Percentiles rank a stretch among this genome's conserved stretches.
These are phyloP conservation scores for Thamnophis sirtalis DNA, from an alignment of 2,113 vertebrate species.

Conservation along the genomic window DNA sequence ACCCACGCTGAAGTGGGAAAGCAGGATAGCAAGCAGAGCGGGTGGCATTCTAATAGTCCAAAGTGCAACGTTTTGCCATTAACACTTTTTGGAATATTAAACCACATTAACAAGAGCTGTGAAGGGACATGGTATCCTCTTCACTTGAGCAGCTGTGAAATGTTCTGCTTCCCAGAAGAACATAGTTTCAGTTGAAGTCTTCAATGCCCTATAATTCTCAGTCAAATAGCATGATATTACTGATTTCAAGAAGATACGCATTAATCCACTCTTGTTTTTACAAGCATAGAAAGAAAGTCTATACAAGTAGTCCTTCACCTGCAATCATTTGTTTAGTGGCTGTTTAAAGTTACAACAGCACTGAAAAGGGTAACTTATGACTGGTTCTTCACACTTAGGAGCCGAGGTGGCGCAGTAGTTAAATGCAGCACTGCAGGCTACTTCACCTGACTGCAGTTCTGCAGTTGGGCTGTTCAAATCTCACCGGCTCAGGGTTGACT, in stretches of 20 bases:
- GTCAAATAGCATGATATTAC: neutral
- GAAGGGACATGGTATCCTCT: neutral
- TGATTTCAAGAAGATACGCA: neutral
- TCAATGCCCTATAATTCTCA: neutral
- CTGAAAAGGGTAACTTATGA: neutral
- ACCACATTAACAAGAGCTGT: conserved; percentile 21
- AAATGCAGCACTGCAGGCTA: no score
- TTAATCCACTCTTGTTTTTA: neutral
- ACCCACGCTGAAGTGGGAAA: no score
- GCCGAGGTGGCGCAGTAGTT: no score
- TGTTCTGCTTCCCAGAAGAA: neutral
- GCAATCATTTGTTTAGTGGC: neutral
- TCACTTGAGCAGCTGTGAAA: neutral
- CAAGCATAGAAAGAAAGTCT: neutral
- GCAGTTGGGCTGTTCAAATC: no score
- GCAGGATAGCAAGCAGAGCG: neutral
- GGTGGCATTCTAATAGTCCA: conserved; percentile 11
- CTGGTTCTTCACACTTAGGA: neutral
- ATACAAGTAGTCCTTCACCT: neutral
- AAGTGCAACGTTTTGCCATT: neutral
- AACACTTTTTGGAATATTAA: neutral
- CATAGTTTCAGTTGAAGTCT: neutral
- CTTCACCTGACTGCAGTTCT: no score
- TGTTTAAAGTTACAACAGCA: neutral
- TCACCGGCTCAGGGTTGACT: no score